Evolutionary conservation across 2,113 vertebrate genomes (phyloP).

Genomic region (Barnardius zonarius): DNA sequence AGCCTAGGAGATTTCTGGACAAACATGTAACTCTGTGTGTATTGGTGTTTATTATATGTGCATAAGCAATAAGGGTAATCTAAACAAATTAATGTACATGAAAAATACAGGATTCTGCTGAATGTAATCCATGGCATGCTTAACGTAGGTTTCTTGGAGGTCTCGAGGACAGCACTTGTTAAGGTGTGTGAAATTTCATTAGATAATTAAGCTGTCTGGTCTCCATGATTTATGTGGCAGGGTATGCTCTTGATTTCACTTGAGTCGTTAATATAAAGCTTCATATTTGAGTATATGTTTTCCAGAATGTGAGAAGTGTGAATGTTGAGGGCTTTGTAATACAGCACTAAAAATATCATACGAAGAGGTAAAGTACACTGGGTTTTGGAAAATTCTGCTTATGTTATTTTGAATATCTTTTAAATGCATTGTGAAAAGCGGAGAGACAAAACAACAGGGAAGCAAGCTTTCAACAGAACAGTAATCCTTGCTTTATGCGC

Average conservation of each 20-base stretch:
- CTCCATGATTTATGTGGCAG: not conserved
- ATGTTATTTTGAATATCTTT: not conserved
- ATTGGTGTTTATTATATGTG: not conserved
- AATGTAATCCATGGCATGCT: not conserved
- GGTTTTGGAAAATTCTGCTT: not conserved
- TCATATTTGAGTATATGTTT: not conserved
- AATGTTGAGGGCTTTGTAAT: not conserved
- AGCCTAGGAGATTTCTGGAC: not conserved
- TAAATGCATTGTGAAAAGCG: not conserved
- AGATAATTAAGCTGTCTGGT: not conserved
- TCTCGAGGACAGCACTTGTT: not conserved
- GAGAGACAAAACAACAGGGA: not conserved
- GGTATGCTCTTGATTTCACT: not conserved
- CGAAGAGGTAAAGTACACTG: not conserved
- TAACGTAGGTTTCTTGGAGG: not conserved
- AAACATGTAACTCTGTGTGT: not conserved
- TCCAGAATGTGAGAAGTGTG: not conserved
- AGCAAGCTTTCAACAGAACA: not conserved
- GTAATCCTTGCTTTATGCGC: not conserved
- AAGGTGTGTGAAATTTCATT: not conserved
- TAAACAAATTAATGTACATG: not conserved
- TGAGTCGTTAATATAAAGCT: not conserved
- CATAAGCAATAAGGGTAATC: not conserved
- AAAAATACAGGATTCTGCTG: not conserved
- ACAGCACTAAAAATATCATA: not conserved